A percentile compares a stretch with the other conserved stretches of the same genome.
Evolutionary conservation across 2,797 vertebrate genomes (phyloP).

Genomic region (Chaetodon trifasciatus): DNA sequence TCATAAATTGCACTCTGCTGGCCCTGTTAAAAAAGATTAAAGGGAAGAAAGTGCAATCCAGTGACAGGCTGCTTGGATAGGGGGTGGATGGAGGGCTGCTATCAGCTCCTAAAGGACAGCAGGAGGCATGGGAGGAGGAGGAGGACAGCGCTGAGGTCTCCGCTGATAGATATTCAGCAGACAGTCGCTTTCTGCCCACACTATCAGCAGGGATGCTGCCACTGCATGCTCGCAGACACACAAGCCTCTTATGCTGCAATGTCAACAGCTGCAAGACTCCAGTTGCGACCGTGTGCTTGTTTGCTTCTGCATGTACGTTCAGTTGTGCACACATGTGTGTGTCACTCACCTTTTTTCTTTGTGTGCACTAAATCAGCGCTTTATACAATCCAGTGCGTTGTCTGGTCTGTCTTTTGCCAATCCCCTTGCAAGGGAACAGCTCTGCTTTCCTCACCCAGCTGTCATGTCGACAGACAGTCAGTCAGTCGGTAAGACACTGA

Average conservation of each 20-base stretch:
- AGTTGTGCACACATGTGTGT: constrained; percentile 62
- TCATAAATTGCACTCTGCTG: constrained; percentile 65
- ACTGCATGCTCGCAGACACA: constrained; percentile 56
- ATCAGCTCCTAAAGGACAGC: constrained; percentile 54
- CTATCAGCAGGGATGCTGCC: constrained; percentile 64
- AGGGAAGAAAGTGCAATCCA: constrained; percentile 54
- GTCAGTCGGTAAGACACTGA: constrained; percentile 41
- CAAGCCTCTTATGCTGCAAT: constrained; percentile 56
- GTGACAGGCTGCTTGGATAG: constrained; percentile 49
- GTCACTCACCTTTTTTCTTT: constrained; percentile 61
- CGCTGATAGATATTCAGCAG: constrained; percentile 57
- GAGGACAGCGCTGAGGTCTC: constrained; percentile 30
- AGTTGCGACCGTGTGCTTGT: constrained; percentile 65
- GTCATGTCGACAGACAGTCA: constrained; percentile 65
- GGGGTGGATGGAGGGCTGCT: constrained; percentile 43
- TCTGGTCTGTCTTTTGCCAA: constrained; percentile 38
- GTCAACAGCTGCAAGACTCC: constrained; percentile 78
- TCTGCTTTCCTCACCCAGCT: constrained; percentile 71
- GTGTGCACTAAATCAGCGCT: constrained; percentile 38
- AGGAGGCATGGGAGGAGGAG: constrained; percentile 41
- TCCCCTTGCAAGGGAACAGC: constrained; percentile 32
- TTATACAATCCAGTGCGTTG: constrained; percentile 55
- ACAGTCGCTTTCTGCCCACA: constrained; percentile 42
- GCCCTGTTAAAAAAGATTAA: constrained; percentile 66
- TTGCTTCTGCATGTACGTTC: constrained; percentile 31